Percentiles rank a stretch among this genome's conserved stretches.
phyloP scores from a whole-genome alignment of 2,797 vertebrate genomes.

The Otus scops region DNA sequence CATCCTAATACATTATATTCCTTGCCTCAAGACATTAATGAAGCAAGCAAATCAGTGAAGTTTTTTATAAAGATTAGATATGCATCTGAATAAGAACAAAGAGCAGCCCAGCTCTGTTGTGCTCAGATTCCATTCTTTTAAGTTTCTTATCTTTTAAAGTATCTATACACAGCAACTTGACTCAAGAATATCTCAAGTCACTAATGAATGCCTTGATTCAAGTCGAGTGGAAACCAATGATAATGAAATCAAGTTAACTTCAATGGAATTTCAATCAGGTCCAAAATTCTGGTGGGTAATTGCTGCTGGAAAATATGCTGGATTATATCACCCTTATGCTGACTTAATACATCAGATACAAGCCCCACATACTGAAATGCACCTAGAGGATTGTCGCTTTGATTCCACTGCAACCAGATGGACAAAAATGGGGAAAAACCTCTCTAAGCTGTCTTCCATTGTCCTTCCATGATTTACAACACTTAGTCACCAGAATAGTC shows the following conservation, averaged over 20 bases:
- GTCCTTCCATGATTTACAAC: neutral
- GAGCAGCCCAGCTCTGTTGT: neutral
- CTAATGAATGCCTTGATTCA: neutral
- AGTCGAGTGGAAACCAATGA: neutral
- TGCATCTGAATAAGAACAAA: neutral
- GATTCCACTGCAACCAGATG: neutral
- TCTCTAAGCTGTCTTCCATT: neutral
- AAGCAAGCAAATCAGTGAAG: neutral
- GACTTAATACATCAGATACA: neutral
- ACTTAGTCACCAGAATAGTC: neutral
- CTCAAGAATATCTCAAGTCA: neutral
- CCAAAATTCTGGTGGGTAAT: neutral
- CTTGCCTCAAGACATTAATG: neutral
- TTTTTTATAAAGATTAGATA: neutral
- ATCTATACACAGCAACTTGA: neutral
- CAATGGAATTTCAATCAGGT: neutral
- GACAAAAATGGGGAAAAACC: neutral
- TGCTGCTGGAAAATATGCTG: neutral
- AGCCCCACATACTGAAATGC: neutral
- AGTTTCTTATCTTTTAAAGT: neutral
- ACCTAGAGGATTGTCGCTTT: neutral
- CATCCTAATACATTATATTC: neutral
- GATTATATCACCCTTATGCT: neutral
- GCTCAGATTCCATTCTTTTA: neutral
- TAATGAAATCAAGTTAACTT: neutral